Conservation (phyloP, 2,888 invertebrate genomes). For the Byasa hedistus region DNA sequence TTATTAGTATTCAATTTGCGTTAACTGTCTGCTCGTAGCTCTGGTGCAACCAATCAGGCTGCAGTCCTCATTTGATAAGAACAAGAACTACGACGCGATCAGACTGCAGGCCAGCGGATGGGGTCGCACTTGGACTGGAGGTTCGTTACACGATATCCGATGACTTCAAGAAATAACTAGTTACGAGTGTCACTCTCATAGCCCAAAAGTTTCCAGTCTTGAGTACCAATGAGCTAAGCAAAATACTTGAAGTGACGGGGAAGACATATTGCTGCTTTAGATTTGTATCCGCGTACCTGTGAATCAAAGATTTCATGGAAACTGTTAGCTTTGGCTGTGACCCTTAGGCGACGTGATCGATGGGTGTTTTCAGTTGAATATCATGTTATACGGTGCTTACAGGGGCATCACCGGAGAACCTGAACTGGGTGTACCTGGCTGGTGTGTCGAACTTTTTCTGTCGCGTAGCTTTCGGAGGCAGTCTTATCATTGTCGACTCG, state of each 20-base stretch:
- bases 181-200: too few relatives aligned
- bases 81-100: slow-evolving; percentile 48
- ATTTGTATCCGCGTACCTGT: too few relatives aligned
- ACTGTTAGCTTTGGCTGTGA: too few relatives aligned
- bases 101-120: slow-evolving; percentile 57
- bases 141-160: slow-evolving; percentile 31
- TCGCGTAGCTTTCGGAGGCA: slow-evolving; percentile 39
- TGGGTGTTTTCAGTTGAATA: too few relatives aligned
- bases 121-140: slow-evolving; percentile 58
- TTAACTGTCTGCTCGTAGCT: slow-evolving; percentile 39
- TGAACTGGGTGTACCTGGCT: slow-evolving; percentile 59
- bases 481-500: slow-evolving; percentile 47
- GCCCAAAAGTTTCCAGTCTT: too few relatives aligned
- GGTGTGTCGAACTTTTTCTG: slow-evolving; percentile 52
- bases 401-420: slow-evolving; percentile 47
- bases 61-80: slow-evolving; percentile 45
- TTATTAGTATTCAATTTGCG: too few relatives aligned
- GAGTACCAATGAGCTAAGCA: too few relatives aligned
- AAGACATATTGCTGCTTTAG: too few relatives aligned
- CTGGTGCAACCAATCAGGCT: slow-evolving; percentile 58
- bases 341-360: too few relatives aligned
- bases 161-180: too few relatives aligned
- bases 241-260: too few relatives aligned
- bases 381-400: background rate
- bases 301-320: too few relatives aligned